phyloP scores from a whole-genome alignment of 2,888 invertebrate species.

The Hypena proboscidalis region DNA sequence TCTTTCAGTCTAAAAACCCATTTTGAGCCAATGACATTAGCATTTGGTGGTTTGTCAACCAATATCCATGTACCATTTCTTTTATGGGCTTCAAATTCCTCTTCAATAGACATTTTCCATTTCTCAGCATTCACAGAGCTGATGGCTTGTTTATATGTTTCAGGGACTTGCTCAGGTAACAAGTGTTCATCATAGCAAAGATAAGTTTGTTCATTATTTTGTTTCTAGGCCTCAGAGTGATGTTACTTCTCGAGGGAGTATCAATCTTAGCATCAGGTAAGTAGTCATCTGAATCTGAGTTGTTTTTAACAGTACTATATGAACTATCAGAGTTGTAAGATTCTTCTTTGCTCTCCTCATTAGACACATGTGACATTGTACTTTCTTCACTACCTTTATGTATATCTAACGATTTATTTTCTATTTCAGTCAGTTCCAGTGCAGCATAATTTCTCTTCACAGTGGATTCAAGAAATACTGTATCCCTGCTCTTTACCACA shows the following conservation, averaged over 20 bases:
- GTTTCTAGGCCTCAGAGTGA: slow-evolving; percentile 21
- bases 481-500: slow-evolving; percentile 1
- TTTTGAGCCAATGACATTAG: slow-evolving; percentile 25
- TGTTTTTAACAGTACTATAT: slow-evolving; percentile 4
- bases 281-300: slow-evolving; percentile 9
- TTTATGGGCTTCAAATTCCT: slow-evolving; percentile 15
- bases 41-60: slow-evolving; percentile 7
- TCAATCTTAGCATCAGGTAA: slow-evolving; percentile 6
- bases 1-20: slow-evolving; percentile 37
- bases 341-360: slow-evolving; percentile 2
- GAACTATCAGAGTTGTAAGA: background rate
- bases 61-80: slow-evolving; percentile 9
- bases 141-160: slow-evolving; percentile 22
- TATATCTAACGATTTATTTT: slow-evolving; percentile 1
- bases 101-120: slow-evolving; percentile 20
- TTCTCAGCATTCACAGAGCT: slow-evolving; percentile 11
- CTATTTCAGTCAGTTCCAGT: slow-evolving; percentile 2
- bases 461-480: slow-evolving; percentile 1
- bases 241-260: slow-evolving; percentile 5
- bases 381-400: slow-evolving; percentile 2
- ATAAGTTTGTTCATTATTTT: slow-evolving; percentile 4
- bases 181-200: slow-evolving; percentile 7
- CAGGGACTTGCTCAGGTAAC: slow-evolving; percentile 5
- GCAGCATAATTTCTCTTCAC: slow-evolving; percentile 17
- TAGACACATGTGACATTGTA: background rate